Base-by-base conservation (phyloP, 2,888 invertebrate genomes). In the Sesamia inferens region DNA sequence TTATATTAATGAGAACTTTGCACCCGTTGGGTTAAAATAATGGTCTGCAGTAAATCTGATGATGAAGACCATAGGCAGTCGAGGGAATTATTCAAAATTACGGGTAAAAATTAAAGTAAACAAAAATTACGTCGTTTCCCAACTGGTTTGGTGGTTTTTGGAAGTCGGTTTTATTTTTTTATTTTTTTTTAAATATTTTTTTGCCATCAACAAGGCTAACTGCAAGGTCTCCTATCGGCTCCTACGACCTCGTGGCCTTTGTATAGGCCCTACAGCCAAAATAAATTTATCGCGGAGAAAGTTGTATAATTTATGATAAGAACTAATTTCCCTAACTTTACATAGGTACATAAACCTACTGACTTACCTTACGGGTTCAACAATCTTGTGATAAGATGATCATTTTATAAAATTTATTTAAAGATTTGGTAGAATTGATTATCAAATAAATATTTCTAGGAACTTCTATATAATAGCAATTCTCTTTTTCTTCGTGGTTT, bases 401-500 rank as follows among this genome's bases (percentile, higher is more conserved):
- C n/a, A 57, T 24, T 57, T 42, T n/a, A 48, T 24, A 16, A 22
- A 22, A 8, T 61, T 54, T 57, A 16, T 13, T 13, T 7, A 14
- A 31, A 42, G 11, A 24, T 39, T 73, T n/a, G 8, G 4, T 63
- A 57, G 14, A n/a, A 42, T 10, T 13, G 19, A 19, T 54, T 19
- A 31, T 65, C 51, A 51, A 10, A 54, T 54, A 31, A n/a, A 51
- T 64, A 65, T 31, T 65, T 31, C 4, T 31, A 55, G 14, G n/a
- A 65, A 65, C n/a, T 31, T 31, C 31, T 31, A 31, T 31, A 31
- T 31, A 31, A 31, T 31, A 55, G 65, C 65, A 14, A 65, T 65
- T 57, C 31, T 65, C 55, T 65, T 65, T n/a, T 65, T 57, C 55
- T 65, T 65, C 31, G 39, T 31, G n/a, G 10, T 16, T 55, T 65